Evolutionary conservation across 2,113 vertebrate species (phyloP).

Genomic region (Albula goreensis): DNA sequence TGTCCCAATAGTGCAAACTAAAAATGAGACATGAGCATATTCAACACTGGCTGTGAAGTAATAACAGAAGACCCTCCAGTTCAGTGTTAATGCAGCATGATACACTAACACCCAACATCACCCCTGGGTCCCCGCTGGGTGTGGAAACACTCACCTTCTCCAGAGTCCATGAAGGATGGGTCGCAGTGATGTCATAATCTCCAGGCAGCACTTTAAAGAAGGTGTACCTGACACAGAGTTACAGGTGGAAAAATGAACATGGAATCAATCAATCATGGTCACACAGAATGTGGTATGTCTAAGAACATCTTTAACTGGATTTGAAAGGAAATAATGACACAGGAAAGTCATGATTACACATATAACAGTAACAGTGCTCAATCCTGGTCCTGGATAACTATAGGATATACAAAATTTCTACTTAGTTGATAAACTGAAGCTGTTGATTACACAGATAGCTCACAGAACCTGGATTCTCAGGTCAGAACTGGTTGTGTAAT

Average conservation of each 20-base stretch:
- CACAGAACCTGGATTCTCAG: too few species aligned
- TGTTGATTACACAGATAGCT: too few species aligned
- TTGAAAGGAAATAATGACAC: background rate
- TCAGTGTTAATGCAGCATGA: background rate
- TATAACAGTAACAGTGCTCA: too few species aligned
- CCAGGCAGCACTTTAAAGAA: slow-evolving; percentile 96
- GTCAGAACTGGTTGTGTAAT: too few species aligned
- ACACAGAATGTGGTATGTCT: too few species aligned
- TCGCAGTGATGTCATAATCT: slow-evolving; percentile 87
- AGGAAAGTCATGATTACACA: too few species aligned
- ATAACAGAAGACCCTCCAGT: background rate
- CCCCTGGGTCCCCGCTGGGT: background rate
- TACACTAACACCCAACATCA: background rate
- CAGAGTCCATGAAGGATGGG: slow-evolving; percentile 87
- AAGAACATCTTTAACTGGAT: too few species aligned
- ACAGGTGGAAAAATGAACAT: slow-evolving; percentile 16
- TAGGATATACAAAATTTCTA: too few species aligned
- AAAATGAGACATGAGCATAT: background rate
- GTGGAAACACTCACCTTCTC: slow-evolving; percentile 76
- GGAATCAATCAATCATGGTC: background rate
- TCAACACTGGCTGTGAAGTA: background rate
- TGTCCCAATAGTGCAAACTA: background rate
- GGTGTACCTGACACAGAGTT: slow-evolving; percentile 75
- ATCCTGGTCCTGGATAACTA: too few species aligned
- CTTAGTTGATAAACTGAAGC: too few species aligned